Percentiles rank a stretch among this genome's conserved stretches.
Evolutionary conservation across 2,113 vertebrate genomes (phyloP).

Genomic region (Nyctibius bracteatus): DNA sequence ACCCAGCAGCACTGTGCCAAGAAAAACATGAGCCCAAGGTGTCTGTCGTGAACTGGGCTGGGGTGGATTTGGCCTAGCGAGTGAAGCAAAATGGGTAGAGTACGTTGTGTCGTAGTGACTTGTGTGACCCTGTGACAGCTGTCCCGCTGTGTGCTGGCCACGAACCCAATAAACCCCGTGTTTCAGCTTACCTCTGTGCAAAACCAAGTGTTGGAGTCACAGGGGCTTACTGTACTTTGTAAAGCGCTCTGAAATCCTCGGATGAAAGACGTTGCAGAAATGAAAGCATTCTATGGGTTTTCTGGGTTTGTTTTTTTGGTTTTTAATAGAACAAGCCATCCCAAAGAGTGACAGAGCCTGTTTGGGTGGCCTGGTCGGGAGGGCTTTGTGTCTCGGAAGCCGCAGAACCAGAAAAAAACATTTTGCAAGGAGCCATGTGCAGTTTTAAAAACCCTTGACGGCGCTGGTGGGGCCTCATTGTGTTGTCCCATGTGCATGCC

Average conservation of each 20-base stretch:
- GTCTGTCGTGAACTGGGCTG: not conserved
- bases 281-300: not conserved
- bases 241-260: fast-evolving
- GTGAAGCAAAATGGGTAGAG: not conserved
- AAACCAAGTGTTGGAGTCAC: not conserved
- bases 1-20: not conserved
- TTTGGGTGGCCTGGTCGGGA: constrained; percentile 5
- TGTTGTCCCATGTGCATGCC: not conserved
- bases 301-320: not conserved
- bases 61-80: not conserved
- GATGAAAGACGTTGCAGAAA: not conserved
- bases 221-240: not conserved
- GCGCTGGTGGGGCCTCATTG: not conserved
- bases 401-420: not conserved
- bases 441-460: not conserved
- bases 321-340: not conserved
- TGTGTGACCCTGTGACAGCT: not conserved
- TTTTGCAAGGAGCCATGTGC: not conserved
- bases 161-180: not conserved
- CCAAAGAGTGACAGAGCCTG: not conserved
- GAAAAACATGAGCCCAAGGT: not conserved
- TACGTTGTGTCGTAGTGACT: not conserved
- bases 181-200: not conserved
- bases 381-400: constrained; percentile 3
- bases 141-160: not conserved